Evolutionary conservation across 2,113 vertebrate species (phyloP), one percentile per base, ranked within the genome.

Genomic region (Indicator indicator): DNA sequence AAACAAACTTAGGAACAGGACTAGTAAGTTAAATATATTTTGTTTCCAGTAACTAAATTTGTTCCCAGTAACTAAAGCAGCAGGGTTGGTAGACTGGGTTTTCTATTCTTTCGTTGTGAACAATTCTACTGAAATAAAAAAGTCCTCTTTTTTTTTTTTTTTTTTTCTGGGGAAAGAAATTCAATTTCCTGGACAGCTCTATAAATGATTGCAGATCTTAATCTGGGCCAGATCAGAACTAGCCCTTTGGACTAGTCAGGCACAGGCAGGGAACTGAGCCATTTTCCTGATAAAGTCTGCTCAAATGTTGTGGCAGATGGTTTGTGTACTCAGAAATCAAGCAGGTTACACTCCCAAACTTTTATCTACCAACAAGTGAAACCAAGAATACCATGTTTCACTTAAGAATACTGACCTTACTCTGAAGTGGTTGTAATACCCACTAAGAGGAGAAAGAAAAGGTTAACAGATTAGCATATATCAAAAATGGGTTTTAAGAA

Each of bases 111-210:
- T 52, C 40, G 30, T 33, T 86, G 26, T 17, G 36, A 77, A 54
- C 52, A 5, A 83, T 68, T 94, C 91, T 59, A 52, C 14, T 58
- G 38, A 89, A 95, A 90, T 60, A 32, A 69, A 91, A 73, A 85
- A 55, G 10, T 24, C 63, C 23, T 7, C 12, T 4, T 52, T 52
- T 52, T 48, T 24, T 14, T 28, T 40, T 21, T 16, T 63, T 60
- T 79, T 85, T 84, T 90, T 36, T 23, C 77, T 32, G 83, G 52
- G 38, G 72, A 65, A 92, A 95, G 33, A 92, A 91, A 67, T 74
- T 68, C 38, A 70, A 78, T 95, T 94, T 95, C 83, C 89, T 89
- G 89, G 91, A 70, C 68, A 80, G 33, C 38, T 86, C 38, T 91
- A 24, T 64, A 95, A 89, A 63, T 54, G 42, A 77, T 83, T 87